Percentiles rank a stretch among this genome's conserved stretches.
These are phyloP conservation scores for Natator depressus DNA, from an alignment of 2,113 vertebrate genomes.

Conservation along the genomic window DNA sequence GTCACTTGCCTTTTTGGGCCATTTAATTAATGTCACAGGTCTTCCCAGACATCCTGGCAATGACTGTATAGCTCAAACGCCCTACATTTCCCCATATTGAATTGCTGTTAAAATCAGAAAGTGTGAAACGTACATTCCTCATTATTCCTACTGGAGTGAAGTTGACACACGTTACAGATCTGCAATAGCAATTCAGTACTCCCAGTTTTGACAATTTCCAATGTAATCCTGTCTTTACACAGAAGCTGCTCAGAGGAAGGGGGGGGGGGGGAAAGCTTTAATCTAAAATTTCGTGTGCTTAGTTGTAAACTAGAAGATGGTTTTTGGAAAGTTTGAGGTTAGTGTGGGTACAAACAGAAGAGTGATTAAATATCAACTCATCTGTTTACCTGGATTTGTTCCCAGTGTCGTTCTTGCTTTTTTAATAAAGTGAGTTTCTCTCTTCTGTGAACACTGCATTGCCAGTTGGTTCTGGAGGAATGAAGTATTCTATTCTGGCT, in stretches of 20 bases:
- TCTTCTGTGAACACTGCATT: background rate
- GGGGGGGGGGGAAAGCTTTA: background rate
- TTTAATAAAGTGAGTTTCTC: background rate
- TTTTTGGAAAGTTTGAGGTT: conserved; percentile 46
- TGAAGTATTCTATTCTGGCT: background rate
- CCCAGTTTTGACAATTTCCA: background rate
- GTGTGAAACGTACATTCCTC: background rate
- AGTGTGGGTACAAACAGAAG: background rate
- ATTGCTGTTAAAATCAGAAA: background rate
- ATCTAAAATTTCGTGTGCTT: background rate
- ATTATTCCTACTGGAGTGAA: background rate
- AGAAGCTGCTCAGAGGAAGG: background rate
- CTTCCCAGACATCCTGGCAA: background rate
- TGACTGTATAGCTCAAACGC: background rate
- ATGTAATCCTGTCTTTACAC: background rate
- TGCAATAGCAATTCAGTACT: background rate
- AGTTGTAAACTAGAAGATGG: background rate
- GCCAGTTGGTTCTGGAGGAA: background rate
- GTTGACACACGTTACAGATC: background rate
- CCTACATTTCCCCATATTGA: background rate
- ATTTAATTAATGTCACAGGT: background rate
- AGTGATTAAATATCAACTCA: background rate
- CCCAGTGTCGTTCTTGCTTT: background rate
- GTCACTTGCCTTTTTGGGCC: background rate
- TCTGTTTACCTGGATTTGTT: background rate